A percentile compares a stretch with the other conserved stretches of the same genome.
These are phyloP conservation scores for Sylvilagus bachmani DNA, from an alignment of 2,113 vertebrate genomes.

Conservation along the genomic window DNA sequence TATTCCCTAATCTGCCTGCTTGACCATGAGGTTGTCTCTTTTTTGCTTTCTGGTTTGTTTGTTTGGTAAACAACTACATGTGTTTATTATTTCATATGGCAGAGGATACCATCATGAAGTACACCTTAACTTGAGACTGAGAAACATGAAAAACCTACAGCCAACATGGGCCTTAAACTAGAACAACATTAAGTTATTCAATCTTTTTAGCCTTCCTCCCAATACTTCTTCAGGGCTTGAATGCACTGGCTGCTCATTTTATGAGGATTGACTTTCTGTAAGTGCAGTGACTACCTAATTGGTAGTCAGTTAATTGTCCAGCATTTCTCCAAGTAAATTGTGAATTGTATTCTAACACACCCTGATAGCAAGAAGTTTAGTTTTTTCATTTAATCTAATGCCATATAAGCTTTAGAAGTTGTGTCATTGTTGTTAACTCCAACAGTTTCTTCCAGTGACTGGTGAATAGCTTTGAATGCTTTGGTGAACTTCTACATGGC, in stretches of 20 bases:
- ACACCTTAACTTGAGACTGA: not conserved
- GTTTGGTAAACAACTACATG: not conserved
- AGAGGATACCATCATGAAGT: not conserved
- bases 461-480: conserved; percentile 91
- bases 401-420: conserved; percentile 91
- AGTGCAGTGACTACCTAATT: conserved; percentile 93
- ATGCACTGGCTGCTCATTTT: not conserved
- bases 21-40: not conserved
- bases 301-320: conserved; percentile 93
- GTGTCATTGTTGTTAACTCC: conserved; percentile 93
- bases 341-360: conserved; percentile 92
- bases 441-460: conserved; percentile 91
- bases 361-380: conserved; percentile 90
- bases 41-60: not conserved
- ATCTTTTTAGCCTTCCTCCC: not conserved
- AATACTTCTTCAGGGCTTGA: not conserved
- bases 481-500: conserved; percentile 94
- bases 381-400: conserved; percentile 94
- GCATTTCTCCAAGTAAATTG: conserved; percentile 92
- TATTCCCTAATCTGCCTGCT: not conserved
- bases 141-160: not conserved
- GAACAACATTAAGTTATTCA: not conserved
- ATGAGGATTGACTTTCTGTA: conserved; percentile 89
- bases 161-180: not conserved
- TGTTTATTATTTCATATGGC: not conserved